These are phyloP conservation scores for Antechinus flavipes DNA, from an alignment of 2,113 vertebrate species.

Conservation along the genomic window DNA sequence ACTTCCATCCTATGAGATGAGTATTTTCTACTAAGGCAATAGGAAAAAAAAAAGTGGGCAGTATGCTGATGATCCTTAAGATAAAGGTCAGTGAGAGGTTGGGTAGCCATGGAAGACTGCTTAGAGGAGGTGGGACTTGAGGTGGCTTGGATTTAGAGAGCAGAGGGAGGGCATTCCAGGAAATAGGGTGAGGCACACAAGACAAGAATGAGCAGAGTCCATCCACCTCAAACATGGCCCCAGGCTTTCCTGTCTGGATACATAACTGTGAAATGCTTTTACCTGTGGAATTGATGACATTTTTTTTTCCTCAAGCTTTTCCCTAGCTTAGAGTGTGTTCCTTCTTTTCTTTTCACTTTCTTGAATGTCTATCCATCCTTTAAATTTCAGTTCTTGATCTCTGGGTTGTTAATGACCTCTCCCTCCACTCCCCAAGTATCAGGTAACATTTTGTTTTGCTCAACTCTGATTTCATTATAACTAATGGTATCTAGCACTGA, in stretches of 20 bases:
- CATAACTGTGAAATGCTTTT: background rate
- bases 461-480: background rate
- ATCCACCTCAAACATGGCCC: background rate
- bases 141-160: background rate
- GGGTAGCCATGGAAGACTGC: background rate
- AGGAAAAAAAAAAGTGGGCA: background rate
- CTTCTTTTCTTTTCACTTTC: background rate
- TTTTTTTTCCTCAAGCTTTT: background rate
- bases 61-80: background rate
- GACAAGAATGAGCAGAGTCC: background rate
- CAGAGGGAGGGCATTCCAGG: background rate
- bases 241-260: constrained; percentile 1
- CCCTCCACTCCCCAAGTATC: background rate
- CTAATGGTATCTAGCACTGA: background rate
- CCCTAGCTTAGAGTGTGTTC: background rate
- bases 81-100: background rate
- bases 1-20: background rate
- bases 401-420: background rate
- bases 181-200: background rate
- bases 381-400: background rate
- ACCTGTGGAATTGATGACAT: background rate
- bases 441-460: background rate
- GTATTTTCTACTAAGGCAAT: background rate
- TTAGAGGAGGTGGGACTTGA: background rate
- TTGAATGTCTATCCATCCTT: background rate